A percentile compares a stretch with the other conserved stretches of the same genome.
These are phyloP conservation scores for Malurus cyaneus DNA, from an alignment of 2,113 vertebrate genomes.

Conservation along the genomic window DNA sequence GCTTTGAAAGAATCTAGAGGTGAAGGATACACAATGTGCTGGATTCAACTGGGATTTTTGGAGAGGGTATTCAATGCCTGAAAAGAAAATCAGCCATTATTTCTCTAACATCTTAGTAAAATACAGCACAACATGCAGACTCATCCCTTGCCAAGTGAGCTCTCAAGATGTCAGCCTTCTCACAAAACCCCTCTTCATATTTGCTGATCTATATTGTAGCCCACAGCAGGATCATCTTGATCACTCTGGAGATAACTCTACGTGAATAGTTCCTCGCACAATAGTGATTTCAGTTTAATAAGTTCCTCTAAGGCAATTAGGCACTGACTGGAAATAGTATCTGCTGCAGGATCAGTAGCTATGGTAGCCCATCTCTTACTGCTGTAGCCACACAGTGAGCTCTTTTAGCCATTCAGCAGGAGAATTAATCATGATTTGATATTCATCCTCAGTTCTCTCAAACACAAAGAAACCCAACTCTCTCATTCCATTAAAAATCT, in stretches of 20 bases:
- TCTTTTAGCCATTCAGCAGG: background rate
- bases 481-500: background rate
- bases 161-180: background rate
- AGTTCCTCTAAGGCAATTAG: slow-evolving; percentile 41
- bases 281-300: slow-evolving; percentile 15
- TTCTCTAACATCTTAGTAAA: slow-evolving; percentile 42
- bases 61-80: slow-evolving; percentile 17
- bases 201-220: background rate
- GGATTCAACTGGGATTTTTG: slow-evolving; percentile 27
- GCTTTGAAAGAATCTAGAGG: background rate
- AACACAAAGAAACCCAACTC: background rate
- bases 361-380: background rate
- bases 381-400: background rate
- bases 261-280: background rate
- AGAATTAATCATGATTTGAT: background rate
- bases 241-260: slow-evolving; percentile 29
- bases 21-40: background rate
- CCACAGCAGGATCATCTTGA: slow-evolving; percentile 33
- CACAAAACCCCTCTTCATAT: slow-evolving; percentile 8
- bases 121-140: background rate
- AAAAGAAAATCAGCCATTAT: slow-evolving; percentile 29
- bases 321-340: slow-evolving; percentile 7
- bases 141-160: slow-evolving; percentile 3
- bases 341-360: slow-evolving; percentile 16
- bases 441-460: background rate